Conservation (phyloP, 2,888 invertebrate species). For the Drosophila setosimentum region DNA sequence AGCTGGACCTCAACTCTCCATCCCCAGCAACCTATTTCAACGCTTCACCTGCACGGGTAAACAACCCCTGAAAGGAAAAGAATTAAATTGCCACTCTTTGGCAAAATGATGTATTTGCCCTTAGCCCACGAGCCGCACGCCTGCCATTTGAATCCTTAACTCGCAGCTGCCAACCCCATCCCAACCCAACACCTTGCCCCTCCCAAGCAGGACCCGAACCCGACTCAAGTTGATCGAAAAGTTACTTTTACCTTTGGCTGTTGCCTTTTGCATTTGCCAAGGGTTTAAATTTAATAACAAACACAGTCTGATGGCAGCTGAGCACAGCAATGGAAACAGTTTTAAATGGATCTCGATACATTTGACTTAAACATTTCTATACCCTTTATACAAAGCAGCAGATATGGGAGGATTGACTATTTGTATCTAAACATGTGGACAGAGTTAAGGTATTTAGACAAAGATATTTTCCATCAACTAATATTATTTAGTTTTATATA, state of each 20-base stretch:
- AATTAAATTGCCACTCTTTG: slow-evolving; percentile 48
- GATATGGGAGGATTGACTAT: background rate
- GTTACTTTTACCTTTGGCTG: slow-evolving; percentile 60
- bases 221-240: slow-evolving; percentile 78
- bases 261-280: slow-evolving; percentile 46
- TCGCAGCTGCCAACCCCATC: slow-evolving; percentile 33
- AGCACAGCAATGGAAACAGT: slow-evolving; percentile 21
- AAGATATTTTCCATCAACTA: background rate
- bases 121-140: background rate
- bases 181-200: background rate
- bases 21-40: background rate
- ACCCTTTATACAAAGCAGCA: slow-evolving; percentile 8
- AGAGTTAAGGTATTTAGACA: background rate
- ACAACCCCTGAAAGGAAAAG: slow-evolving; percentile 41
- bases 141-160: slow-evolving; percentile 41
- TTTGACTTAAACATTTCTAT: slow-evolving; percentile 22
- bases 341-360: slow-evolving; percentile 27
- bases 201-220: slow-evolving; percentile 42
- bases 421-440: background rate
- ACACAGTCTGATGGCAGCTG: slow-evolving; percentile 42
- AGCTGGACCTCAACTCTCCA: background rate
- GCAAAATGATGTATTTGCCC: slow-evolving; percentile 58
- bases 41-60: background rate
- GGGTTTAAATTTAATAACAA: slow-evolving; percentile 65
- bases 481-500: background rate